These are phyloP conservation scores for Trichomalopsis sarcophagae DNA, from an alignment of 1,140 invertebrate species.

Conservation along the genomic window DNA sequence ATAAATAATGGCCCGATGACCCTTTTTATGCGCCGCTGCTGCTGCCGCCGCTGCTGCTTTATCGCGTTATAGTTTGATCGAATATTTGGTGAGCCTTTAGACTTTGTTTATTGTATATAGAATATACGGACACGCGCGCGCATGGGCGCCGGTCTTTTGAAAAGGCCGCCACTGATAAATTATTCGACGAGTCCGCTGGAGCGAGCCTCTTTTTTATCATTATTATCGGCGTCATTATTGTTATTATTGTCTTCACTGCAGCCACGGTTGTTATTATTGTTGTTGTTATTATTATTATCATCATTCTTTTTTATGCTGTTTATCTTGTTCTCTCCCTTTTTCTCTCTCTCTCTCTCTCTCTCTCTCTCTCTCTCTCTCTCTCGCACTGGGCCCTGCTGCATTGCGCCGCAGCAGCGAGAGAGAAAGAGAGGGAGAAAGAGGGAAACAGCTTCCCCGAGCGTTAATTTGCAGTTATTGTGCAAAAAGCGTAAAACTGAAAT, in stretches of 20 bases:
- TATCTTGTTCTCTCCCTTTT: constrained; percentile 44
- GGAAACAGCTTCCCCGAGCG: constrained; percentile 48
- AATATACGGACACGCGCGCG: not conserved
- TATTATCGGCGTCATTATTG: not conserved
- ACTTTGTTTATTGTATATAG: constrained; percentile 51
- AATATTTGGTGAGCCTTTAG: constrained; percentile 53
- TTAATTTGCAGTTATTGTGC: constrained; percentile 56
- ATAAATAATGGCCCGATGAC: constrained; percentile 53
- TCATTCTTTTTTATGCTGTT: constrained; percentile 50
- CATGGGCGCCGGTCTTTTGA: not conserved
- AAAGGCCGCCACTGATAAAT: constrained; percentile 35
- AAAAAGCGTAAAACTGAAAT: constrained; percentile 56
- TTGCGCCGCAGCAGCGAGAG: not conserved
- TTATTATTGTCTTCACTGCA: not conserved
- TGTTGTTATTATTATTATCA: constrained; percentile 28
- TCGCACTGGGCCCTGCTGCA: too few species aligned
- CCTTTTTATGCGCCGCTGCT: constrained; percentile 40
- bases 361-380: not conserved
- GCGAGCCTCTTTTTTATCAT: not conserved
- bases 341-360: not conserved
- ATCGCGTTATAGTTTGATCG: constrained; percentile 53
- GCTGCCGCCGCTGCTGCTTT: constrained; percentile 25
- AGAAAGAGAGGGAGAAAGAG: constrained; percentile 5
- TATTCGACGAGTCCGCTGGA: constrained; percentile 19
- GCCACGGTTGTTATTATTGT: not conserved